Evolutionary conservation across 2,113 vertebrate genomes (phyloP).

Genomic region (Gadus macrocephalus): DNA sequence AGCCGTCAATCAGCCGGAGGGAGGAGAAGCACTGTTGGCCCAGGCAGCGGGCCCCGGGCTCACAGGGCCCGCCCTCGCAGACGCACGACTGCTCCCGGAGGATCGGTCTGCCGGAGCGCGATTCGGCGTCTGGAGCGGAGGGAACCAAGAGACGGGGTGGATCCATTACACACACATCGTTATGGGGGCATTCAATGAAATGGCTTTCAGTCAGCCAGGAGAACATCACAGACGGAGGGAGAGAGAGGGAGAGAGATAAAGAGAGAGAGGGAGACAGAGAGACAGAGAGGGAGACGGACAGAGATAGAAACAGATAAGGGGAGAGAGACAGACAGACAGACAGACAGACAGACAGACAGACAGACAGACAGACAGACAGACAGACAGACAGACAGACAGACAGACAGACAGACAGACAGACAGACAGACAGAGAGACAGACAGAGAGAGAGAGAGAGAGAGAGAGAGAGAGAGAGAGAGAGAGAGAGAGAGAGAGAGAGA

Average conservation of each 20-base stretch:
- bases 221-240: not conserved
- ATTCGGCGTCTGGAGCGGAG: slow-evolving; percentile 75
- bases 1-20: slow-evolving; percentile 81
- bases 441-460: too few species aligned
- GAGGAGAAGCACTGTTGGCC: slow-evolving; percentile 94
- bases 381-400: too few species aligned
- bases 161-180: slow-evolving; percentile 49
- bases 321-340: too few species aligned
- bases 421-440: not conserved
- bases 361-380: too few species aligned
- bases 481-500: not conserved
- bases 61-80: slow-evolving; percentile 85
- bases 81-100: slow-evolving; percentile 81
- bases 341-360: not conserved
- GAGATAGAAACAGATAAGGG: too few species aligned
- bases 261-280: too few species aligned
- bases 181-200: slow-evolving; percentile 55
- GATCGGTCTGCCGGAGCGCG: slow-evolving; percentile 67
- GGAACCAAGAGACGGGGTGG: slow-evolving; percentile 31
- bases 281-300: not conserved
- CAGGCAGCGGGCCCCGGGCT: slow-evolving; percentile 76
- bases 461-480: too few species aligned
- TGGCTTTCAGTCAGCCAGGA: slow-evolving; percentile 47
- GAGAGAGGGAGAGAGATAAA: too few species aligned
- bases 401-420: too few species aligned